These are phyloP conservation scores for Hyposmocoma kahamanoa DNA, from an alignment of 1,140 invertebrate genomes.

Conservation along the genomic window DNA sequence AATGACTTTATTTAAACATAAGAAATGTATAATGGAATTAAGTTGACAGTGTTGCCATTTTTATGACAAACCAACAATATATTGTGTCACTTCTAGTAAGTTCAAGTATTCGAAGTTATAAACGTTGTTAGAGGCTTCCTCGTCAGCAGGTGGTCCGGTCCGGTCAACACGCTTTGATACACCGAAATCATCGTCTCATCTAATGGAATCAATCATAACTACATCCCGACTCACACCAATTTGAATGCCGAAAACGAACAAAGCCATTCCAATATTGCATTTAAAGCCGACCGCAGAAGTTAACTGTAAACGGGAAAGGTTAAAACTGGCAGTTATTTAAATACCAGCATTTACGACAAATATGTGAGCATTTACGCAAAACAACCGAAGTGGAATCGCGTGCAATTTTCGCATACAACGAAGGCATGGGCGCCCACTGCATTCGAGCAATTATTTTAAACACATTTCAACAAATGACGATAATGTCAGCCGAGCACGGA, in stretches of 20 bases:
- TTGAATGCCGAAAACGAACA: slow-evolving; percentile 15
- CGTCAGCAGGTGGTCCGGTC: slow-evolving; percentile 56
- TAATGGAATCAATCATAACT: slow-evolving; percentile 70
- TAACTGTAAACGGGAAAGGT: slow-evolving; percentile 35
- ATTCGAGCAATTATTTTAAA: slow-evolving; percentile 70
- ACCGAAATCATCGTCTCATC: slow-evolving; percentile 56
- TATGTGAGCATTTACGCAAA: slow-evolving; percentile 66
- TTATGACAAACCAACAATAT: not conserved
- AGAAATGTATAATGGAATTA: too few relatives aligned
- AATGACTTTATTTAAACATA: too few relatives aligned
- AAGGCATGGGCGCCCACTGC: slow-evolving; percentile 52
- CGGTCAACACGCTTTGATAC: slow-evolving; percentile 65
- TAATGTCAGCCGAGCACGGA: slow-evolving; percentile 57
- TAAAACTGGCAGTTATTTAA: slow-evolving; percentile 25
- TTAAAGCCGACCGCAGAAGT: slow-evolving; percentile 11
- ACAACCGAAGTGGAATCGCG: slow-evolving; percentile 53
- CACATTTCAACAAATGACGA: slow-evolving; percentile 71
- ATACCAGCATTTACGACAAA: slow-evolving; percentile 56
- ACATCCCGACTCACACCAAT: slow-evolving; percentile 33
- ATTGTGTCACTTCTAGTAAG: slow-evolving; percentile 25
- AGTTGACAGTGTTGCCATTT: too few relatives aligned
- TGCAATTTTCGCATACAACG: slow-evolving; percentile 63
- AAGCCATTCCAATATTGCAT: slow-evolving; percentile 13
- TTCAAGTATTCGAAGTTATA: slow-evolving; percentile 20
- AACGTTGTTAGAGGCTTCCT: slow-evolving; percentile 30